Conservation (phyloP, 2,888 invertebrate species). For the Dastarcus helophoroides region DNA sequence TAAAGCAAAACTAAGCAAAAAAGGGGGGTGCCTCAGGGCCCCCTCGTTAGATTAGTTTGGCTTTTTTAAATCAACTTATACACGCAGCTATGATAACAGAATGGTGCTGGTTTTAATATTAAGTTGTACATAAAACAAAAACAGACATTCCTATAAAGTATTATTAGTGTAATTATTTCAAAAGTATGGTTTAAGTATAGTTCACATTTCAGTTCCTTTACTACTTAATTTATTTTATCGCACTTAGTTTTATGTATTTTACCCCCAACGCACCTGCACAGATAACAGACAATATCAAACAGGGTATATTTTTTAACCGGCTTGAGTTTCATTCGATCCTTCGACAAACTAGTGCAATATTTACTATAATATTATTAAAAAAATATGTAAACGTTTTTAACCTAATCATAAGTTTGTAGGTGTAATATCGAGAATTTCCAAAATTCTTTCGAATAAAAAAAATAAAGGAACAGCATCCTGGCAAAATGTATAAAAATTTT, state of each 20-base stretch:
- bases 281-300: constrained; percentile 23
- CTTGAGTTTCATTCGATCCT: constrained; percentile 4
- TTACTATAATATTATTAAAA: not conserved
- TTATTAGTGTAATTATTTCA: constrained; percentile 22
- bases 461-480: constrained; percentile 39
- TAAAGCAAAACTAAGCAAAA: too few species aligned
- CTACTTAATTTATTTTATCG: constrained; percentile 2
- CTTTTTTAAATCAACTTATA: too few species aligned
- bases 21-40: too few species aligned
- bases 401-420: too few species aligned
- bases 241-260: constrained; percentile 11
- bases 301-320: constrained; percentile 27
- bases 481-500: constrained; percentile 36
- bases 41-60: too few species aligned
- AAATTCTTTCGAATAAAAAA: constrained; percentile 25
- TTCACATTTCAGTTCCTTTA: not conserved
- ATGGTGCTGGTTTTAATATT: constrained; percentile 34
- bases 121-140: constrained; percentile 32
- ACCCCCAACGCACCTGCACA: constrained; percentile 15
- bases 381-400: constrained; percentile 14
- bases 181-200: constrained; percentile 2
- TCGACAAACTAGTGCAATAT: constrained; percentile 9
- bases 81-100: too few species aligned
- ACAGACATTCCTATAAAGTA: constrained; percentile 39
- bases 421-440: constrained; percentile 18